These are phyloP conservation scores for Tricholaema leucomelas DNA, from an alignment of 2,113 vertebrate genomes.

Conservation along the genomic window DNA sequence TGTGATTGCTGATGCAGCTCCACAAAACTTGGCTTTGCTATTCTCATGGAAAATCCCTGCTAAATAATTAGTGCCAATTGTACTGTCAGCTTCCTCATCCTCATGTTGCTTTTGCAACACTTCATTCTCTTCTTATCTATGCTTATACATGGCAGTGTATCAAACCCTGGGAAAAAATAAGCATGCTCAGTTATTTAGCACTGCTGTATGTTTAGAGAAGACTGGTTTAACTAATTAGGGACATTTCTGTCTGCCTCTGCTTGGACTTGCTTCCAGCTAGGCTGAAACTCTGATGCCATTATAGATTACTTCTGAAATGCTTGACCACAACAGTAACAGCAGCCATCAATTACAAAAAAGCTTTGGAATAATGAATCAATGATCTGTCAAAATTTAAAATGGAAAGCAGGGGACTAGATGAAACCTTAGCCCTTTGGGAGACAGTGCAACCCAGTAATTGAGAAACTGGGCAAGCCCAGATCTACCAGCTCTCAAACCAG, in stretches of 20 bases:
- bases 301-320: constrained; percentile 15
- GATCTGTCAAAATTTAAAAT: constrained; percentile 24
- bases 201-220: not conserved
- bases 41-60: not conserved
- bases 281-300: constrained; percentile 14
- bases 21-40: not conserved
- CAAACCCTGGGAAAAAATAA: not conserved
- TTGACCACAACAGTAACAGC: constrained; percentile 21
- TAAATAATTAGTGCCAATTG: not conserved
- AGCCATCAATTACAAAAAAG: constrained; percentile 18
- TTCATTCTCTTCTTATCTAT: not conserved
- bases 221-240: not conserved
- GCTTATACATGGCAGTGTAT: not conserved
- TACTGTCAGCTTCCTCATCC: not conserved
- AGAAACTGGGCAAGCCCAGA: not conserved
- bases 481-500: not conserved
- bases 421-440: not conserved
- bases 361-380: constrained; percentile 54
- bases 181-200: not conserved
- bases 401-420: not conserved
- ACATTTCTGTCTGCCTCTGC: not conserved
- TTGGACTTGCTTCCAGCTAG: not conserved
- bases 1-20: not conserved
- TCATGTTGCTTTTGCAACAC: not conserved
- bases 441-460: not conserved